Percentiles rank a stretch among this genome's conserved stretches.
These are phyloP conservation scores for Sycophaga agraensis DNA, from an alignment of 1,140 invertebrate genomes.

Conservation along the genomic window DNA sequence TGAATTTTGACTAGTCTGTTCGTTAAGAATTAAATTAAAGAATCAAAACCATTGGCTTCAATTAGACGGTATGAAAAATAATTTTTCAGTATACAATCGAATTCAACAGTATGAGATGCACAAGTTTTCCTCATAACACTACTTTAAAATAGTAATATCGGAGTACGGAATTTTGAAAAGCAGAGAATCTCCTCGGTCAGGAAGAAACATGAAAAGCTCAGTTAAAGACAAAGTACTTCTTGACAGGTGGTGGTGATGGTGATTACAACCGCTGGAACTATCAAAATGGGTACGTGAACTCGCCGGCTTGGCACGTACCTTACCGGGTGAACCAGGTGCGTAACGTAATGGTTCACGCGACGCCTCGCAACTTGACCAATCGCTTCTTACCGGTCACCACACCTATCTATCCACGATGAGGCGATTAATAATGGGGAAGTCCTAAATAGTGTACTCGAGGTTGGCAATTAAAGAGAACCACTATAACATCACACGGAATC, in stretches of 20 bases:
- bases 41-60: no score
- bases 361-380: constrained; percentile 57
- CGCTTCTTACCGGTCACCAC: constrained; percentile 52
- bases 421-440: constrained; percentile 16
- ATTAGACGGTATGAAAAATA: no score
- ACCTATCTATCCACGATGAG: constrained; percentile 44
- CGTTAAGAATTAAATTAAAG: no score
- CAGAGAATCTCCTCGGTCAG: no score
- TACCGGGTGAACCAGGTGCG: constrained; percentile 55
- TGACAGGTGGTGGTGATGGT: constrained; percentile 55
- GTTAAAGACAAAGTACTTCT: constrained; percentile 44
- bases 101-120: no score
- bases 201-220: constrained; percentile 6
- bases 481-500: neutral
- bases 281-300: constrained; percentile 57
- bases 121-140: no score
- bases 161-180: no score
- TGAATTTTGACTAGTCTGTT: no score
- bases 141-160: no score
- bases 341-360: constrained; percentile 60
- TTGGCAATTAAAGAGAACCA: neutral
- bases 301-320: constrained; percentile 57
- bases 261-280: constrained; percentile 57
- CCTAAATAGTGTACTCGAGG: no score
- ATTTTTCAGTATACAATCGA: no score